These are phyloP conservation scores for Sycophaga agraensis DNA, from an alignment of 1,140 invertebrate genomes.

Conservation along the genomic window DNA sequence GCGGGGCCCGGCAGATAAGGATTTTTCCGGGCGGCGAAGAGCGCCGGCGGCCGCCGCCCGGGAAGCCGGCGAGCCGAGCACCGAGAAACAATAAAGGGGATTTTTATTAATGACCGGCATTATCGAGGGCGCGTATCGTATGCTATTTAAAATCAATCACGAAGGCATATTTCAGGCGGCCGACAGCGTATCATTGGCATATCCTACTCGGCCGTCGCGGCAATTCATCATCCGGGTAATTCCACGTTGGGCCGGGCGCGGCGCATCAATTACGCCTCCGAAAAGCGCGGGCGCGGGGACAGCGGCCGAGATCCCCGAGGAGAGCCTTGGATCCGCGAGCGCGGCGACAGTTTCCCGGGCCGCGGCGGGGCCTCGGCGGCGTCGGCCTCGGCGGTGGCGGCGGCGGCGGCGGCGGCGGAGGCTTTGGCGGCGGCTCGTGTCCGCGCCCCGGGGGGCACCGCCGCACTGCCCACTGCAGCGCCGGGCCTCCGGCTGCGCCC, in stretches of 20 bases:
- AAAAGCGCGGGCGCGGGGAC: neutral
- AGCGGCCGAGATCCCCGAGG: neutral
- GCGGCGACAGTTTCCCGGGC: too few relatives aligned
- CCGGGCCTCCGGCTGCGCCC: too few relatives aligned
- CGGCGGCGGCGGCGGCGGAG: too few relatives aligned
- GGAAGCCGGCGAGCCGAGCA: neutral
- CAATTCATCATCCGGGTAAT: slow-evolving; percentile 25
- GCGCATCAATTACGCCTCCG: slow-evolving; percentile 27
- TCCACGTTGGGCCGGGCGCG: slow-evolving; percentile 18
- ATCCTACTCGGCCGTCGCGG: slow-evolving; percentile 6
- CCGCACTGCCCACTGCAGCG: too few relatives aligned
- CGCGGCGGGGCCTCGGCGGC: too few relatives aligned
- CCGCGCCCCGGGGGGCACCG: slow-evolving; percentile 46
- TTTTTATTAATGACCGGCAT: slow-evolving; percentile 20
- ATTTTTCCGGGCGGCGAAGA: too few relatives aligned
- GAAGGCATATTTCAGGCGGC: slow-evolving; percentile 14
- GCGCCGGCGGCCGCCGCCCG: neutral
- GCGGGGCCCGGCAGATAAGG: too few relatives aligned
- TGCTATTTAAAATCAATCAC: slow-evolving; percentile 28
- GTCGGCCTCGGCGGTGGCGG: too few relatives aligned
- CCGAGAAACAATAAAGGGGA: slow-evolving; percentile 4
- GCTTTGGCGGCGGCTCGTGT: too few relatives aligned
- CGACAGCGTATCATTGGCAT: slow-evolving; percentile 28
- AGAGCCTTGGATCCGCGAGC: too few relatives aligned
- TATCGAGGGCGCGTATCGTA: slow-evolving; percentile 6